phyloP scores from a whole-genome alignment of 1,140 invertebrate species.

The Cotesia typhae region DNA sequence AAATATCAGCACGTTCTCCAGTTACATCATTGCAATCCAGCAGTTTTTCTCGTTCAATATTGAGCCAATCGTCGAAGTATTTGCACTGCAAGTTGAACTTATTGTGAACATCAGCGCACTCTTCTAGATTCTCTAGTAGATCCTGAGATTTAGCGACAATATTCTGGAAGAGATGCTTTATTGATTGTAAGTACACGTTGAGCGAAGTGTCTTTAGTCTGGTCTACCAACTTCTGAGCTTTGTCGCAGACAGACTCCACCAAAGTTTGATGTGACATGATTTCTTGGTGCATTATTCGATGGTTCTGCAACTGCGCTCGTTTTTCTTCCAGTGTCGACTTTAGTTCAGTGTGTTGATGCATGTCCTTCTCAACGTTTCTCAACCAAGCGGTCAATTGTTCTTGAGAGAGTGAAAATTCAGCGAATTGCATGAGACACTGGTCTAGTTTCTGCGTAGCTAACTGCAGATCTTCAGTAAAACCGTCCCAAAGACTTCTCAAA shows the following conservation, averaged over 20 bases:
- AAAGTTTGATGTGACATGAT: slow-evolving; percentile 90
- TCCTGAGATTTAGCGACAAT: slow-evolving; percentile 89
- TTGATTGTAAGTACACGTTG: slow-evolving; percentile 86
- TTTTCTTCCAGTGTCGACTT: slow-evolving; percentile 94
- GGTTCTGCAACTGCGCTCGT: slow-evolving; percentile 91
- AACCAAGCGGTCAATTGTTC: slow-evolving; percentile 94
- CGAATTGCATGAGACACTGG: slow-evolving; percentile 87
- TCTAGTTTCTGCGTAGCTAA: slow-evolving; percentile 82
- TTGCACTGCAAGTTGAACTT: slow-evolving; percentile 77
- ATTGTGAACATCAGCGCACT: slow-evolving; percentile 86
- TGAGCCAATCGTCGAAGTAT: slow-evolving; percentile 82
- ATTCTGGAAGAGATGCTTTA: slow-evolving; percentile 87
- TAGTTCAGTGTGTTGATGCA: slow-evolving; percentile 90
- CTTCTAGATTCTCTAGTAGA: slow-evolving; percentile 84
- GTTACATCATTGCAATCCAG: slow-evolving; percentile 78
- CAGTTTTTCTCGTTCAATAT: slow-evolving; percentile 78
- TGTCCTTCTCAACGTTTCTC: slow-evolving; percentile 87
- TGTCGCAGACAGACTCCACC: slow-evolving; percentile 90
- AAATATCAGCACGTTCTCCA: slow-evolving; percentile 83
- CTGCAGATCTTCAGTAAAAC: slow-evolving; percentile 84
- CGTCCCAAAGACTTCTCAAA: slow-evolving; percentile 86
- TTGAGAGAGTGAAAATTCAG: slow-evolving; percentile 86
- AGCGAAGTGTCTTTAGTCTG: slow-evolving; percentile 88
- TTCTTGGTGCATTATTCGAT: slow-evolving; percentile 94
- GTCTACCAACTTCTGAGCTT: slow-evolving; percentile 88